These are phyloP conservation scores for Platichthys stellatus DNA, from an alignment of 2,113 vertebrate genomes.

Conservation along the genomic window DNA sequence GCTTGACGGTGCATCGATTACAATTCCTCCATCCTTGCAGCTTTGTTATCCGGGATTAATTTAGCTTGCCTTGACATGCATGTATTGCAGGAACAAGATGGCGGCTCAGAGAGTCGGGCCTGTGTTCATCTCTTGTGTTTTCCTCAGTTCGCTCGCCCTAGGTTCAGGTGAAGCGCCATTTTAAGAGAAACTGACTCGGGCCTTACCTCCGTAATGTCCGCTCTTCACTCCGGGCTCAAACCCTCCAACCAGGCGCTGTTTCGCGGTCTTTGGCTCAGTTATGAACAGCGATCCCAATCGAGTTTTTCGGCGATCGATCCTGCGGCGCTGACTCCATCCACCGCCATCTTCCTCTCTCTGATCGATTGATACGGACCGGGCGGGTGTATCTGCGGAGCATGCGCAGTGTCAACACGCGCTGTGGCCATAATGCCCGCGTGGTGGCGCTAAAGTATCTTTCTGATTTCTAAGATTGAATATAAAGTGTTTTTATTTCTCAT, in stretches of 20 bases:
- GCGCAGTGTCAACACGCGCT: conserved; percentile 45
- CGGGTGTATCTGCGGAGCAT: conserved; percentile 54
- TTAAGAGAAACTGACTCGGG: neutral
- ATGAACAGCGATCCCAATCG: conserved; percentile 74
- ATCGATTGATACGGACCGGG: conserved; percentile 86
- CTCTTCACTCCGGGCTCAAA: neutral
- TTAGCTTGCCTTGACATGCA: conserved; percentile 79
- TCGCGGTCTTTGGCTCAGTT: conserved; percentile 30
- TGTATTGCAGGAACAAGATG: conserved; percentile 76
- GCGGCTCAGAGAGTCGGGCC: conserved; percentile 45
- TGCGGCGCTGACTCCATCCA: conserved; percentile 58
- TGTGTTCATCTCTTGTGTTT: conserved; percentile 49
- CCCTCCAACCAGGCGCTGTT: neutral
- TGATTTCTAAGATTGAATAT: too few species aligned
- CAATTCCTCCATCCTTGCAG: conserved; percentile 76
- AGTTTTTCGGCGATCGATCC: conserved; percentile 86
- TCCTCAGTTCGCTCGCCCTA: conserved; percentile 37
- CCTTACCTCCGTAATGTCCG: conserved; percentile 49
- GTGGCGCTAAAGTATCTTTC: conserved; percentile 28
- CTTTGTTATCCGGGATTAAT: conserved; percentile 84
- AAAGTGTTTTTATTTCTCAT: neutral
- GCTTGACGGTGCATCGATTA: conserved; percentile 84
- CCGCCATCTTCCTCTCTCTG: conserved; percentile 86
- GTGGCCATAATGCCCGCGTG: neutral
- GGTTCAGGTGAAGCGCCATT: conserved; percentile 28